phyloP scores from a whole-genome alignment of 2,797 vertebrate species.

The Schizopygopsis pylzovi region DNA sequence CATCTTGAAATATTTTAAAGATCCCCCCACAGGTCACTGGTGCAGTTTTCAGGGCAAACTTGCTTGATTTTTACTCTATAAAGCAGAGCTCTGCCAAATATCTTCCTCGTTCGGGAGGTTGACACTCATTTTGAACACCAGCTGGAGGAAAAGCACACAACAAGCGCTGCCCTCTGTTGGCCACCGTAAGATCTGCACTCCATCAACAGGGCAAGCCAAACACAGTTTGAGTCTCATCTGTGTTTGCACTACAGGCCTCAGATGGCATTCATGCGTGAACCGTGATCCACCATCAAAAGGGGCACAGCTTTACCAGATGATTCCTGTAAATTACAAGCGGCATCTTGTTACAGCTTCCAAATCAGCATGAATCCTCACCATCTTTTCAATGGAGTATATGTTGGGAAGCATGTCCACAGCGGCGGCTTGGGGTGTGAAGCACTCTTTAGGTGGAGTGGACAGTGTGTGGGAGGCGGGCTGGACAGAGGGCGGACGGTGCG shows the following conservation, averaged over 20 bases:
- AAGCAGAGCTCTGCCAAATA: conserved; percentile 51
- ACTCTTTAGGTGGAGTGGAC: conserved; percentile 52
- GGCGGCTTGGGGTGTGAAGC: conserved; percentile 23
- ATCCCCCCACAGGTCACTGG: conserved; percentile 33
- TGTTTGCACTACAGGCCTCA: conserved; percentile 53
- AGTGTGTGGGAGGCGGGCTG: conserved; percentile 43
- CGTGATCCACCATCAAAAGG: conserved; percentile 37
- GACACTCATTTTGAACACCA: background rate
- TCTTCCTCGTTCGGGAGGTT: conserved; percentile 22
- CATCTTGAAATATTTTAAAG: conserved; percentile 51
- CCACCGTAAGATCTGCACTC: conserved; percentile 57
- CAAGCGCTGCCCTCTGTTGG: conserved; percentile 74
- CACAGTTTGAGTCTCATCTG: conserved; percentile 39
- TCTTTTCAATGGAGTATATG: conserved; percentile 17
- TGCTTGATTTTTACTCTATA: conserved; percentile 42
- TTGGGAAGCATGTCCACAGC: background rate
- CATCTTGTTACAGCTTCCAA: conserved; percentile 43
- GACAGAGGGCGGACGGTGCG: background rate
- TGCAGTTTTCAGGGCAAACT: conserved; percentile 42
- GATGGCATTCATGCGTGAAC: conserved; percentile 33
- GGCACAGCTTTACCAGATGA: conserved; percentile 44
- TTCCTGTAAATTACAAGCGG: conserved; percentile 47
- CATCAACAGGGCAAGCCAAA: background rate
- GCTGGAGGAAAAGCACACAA: conserved; percentile 52
- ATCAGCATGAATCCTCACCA: conserved; percentile 21